A percentile compares a stretch with the other conserved stretches of the same genome.
Conservation (phyloP, 1,140 invertebrate genomes). For the Melanaphis sacchari region DNA sequence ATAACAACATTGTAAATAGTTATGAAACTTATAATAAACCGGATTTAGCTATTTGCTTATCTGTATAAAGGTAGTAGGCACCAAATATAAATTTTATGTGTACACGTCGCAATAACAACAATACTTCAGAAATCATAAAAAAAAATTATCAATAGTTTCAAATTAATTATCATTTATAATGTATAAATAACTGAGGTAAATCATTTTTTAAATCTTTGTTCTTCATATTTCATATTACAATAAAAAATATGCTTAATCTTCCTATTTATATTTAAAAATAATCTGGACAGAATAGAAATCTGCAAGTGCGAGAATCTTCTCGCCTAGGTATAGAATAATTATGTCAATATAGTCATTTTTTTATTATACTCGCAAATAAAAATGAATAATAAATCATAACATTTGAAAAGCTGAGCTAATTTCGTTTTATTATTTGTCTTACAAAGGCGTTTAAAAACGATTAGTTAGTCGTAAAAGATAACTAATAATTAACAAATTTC, state of each 20-base stretch:
- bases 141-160: neutral
- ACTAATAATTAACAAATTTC: too few species aligned
- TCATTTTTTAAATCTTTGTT: neutral
- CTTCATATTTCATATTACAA: too few species aligned
- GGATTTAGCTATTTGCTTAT: neutral
- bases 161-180: neutral
- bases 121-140: neutral
- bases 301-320: neutral
- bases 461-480: too few species aligned
- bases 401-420: neutral
- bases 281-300: neutral
- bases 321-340: neutral
- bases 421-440: too few species aligned
- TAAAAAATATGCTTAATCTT: too few species aligned
- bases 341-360: neutral
- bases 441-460: too few species aligned
- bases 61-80: too few species aligned
- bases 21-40: neutral
- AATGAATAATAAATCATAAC: neutral
- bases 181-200: neutral
- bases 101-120: neutral
- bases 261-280: neutral
- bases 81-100: neutral
- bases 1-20: neutral
- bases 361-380: neutral